Conservation (phyloP, 2,797 vertebrate species). For the Aratinga solstitialis region DNA sequence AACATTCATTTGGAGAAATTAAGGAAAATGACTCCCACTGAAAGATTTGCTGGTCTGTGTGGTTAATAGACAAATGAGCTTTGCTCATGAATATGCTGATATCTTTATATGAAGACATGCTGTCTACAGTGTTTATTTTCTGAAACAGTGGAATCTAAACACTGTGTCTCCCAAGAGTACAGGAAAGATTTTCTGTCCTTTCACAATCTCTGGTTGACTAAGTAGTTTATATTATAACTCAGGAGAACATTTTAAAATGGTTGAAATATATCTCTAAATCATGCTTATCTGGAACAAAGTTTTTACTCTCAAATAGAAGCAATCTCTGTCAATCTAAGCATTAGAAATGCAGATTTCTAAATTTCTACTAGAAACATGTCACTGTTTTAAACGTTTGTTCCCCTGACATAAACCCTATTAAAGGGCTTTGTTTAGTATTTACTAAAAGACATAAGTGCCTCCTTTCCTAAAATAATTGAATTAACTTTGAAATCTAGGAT, state of each 20-base stretch:
- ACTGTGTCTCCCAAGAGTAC: not conserved
- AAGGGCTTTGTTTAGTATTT: not conserved
- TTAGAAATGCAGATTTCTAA: not conserved
- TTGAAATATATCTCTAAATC: not conserved
- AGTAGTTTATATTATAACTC: not conserved
- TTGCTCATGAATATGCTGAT: not conserved
- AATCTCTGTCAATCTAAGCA: not conserved
- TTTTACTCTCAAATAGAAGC: not conserved
- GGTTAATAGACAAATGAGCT: not conserved
- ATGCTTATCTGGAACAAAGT: not conserved
- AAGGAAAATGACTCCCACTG: not conserved
- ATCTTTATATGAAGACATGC: not conserved
- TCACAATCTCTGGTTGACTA: not conserved
- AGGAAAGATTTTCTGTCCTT: not conserved
- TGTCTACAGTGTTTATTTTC: not conserved
- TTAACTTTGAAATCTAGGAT: conserved; percentile 29
- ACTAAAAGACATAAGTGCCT: not conserved
- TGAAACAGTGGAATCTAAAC: not conserved
- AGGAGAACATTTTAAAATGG: not conserved
- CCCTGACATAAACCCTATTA: not conserved
- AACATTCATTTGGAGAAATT: not conserved
- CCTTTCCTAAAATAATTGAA: conserved; percentile 26
- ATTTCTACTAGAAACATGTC: not conserved
- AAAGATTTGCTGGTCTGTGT: not conserved
- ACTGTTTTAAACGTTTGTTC: not conserved